phyloP scores from a whole-genome alignment of 2,113 vertebrate genomes.

The Echinops telfairi region DNA sequence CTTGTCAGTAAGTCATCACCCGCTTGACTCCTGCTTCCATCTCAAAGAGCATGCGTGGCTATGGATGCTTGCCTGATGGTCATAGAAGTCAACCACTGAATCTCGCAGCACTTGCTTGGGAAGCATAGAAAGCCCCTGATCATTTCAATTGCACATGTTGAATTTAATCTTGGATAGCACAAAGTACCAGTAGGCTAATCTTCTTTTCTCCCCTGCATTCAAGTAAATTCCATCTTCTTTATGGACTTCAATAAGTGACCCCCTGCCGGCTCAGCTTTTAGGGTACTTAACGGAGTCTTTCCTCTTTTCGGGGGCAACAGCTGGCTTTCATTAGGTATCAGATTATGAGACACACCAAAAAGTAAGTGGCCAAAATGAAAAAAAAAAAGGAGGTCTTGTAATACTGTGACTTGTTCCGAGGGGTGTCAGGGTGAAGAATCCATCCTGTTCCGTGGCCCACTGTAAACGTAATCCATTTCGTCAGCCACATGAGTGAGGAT shows the following conservation, averaged over 20 bases:
- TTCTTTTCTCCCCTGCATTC: background rate
- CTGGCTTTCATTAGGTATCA: background rate
- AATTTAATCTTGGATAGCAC: background rate
- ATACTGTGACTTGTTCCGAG: constrained; percentile 23
- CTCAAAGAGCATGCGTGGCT: background rate
- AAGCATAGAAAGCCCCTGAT: background rate
- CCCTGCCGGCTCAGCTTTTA: background rate
- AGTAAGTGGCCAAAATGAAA: constrained; percentile 47
- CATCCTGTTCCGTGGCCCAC: background rate
- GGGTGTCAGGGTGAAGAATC: background rate
- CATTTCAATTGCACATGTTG: rapidly evolving
- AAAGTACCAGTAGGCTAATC: background rate
- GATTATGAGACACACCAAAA: constrained; percentile 17
- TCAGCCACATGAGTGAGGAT: background rate
- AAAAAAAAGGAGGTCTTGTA: background rate
- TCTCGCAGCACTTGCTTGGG: background rate
- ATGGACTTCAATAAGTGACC: background rate
- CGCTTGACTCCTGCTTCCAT: constrained; percentile 56
- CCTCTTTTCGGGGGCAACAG: background rate
- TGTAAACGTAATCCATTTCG: background rate
- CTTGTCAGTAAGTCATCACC: constrained; percentile 61
- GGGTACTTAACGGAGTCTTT: background rate
- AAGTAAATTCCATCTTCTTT: background rate
- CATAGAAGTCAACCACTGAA: background rate
- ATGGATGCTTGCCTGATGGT: background rate